Evolutionary conservation across 1,140 invertebrate species (phyloP).

Genomic region (Aphelinus certus): DNA sequence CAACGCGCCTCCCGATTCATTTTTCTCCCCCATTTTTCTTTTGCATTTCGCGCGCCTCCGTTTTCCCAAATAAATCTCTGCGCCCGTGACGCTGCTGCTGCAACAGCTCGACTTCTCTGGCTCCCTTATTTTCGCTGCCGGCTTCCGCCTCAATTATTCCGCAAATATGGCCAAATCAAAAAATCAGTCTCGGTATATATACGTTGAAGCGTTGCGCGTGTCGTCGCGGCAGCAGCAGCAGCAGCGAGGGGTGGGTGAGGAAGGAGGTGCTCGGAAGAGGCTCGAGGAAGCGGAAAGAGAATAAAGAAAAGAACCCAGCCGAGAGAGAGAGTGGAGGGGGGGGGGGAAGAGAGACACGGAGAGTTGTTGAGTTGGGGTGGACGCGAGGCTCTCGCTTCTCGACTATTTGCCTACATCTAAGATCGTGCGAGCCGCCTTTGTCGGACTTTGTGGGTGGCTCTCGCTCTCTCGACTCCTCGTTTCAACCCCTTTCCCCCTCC

Average conservation of each 20-base stretch:
- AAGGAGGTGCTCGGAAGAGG: not conserved
- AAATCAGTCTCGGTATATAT: not conserved
- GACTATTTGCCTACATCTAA: constrained; percentile 58
- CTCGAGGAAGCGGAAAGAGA: constrained; percentile 28
- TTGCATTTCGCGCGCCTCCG: too few species aligned
- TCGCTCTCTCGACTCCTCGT: too few species aligned
- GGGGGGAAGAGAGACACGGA: not conserved
- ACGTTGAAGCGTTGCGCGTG: too few species aligned
- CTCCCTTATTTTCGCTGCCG: not conserved
- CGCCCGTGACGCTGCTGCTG: not conserved
- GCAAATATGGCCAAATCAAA: not conserved
- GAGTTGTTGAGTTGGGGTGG: too few species aligned
- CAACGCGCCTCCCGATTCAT: not conserved
- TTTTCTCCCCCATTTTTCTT: not conserved
- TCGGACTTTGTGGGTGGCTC: too few species aligned
- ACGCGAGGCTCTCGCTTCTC: constrained; percentile 36
- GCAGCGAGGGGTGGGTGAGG: constrained; percentile 11
- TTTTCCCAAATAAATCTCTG: not conserved
- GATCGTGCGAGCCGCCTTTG: constrained; percentile 49
- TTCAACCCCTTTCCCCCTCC: too few species aligned
- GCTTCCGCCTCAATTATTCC: constrained; percentile 11
- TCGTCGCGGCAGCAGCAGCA: not conserved
- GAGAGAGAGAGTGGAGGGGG: constrained; percentile 27
- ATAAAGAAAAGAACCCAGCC: constrained; percentile 10
- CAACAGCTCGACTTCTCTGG: not conserved